These are phyloP conservation scores for Strigamia transsilvanica DNA, from an alignment of 2,888 invertebrate genomes.

Conservation along the genomic window DNA sequence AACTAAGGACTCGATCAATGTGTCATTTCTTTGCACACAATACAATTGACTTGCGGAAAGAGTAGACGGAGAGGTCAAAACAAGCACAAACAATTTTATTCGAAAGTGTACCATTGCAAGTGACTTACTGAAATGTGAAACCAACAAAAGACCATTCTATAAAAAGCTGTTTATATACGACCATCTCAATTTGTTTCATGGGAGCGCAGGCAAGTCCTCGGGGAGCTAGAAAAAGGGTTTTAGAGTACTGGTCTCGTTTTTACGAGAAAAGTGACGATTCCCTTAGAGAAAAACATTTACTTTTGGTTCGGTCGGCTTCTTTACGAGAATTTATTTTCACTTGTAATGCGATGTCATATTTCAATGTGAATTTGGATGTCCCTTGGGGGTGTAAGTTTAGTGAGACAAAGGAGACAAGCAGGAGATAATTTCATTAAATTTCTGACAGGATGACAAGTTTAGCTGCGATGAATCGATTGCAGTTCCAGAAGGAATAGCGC, in stretches of 20 bases:
- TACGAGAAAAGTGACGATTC: constrained; percentile 8
- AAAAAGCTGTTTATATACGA: constrained; percentile 8
- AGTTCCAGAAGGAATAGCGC: constrained; percentile 1
- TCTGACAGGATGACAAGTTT: constrained; percentile 2
- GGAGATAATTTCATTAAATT: constrained; percentile 8
- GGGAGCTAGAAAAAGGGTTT: constrained; percentile 2
- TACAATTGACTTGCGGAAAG: not conserved
- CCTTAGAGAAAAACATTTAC: constrained; percentile 8
- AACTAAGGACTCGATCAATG: not conserved
- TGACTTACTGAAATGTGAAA: constrained; percentile 3
- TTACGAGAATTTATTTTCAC: not conserved
- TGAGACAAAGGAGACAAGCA: constrained; percentile 2
- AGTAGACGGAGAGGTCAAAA: not conserved
- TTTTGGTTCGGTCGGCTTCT: not conserved
- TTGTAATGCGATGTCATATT: constrained; percentile 8
- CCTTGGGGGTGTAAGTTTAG: constrained; percentile 8
- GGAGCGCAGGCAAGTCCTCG: not conserved
- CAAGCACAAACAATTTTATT: not conserved
- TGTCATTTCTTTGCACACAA: not conserved
- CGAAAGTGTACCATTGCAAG: not conserved
- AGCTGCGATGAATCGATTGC: constrained; percentile 3
- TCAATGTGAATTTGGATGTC: constrained; percentile 8
- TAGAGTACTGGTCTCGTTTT: constrained; percentile 8
- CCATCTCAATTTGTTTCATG: constrained; percentile 8
- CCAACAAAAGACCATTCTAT: not conserved